Percentiles rank a stretch among this genome's conserved stretches.
Evolutionary conservation across 2,888 invertebrate genomes (phyloP).

Genomic region (Syritta pipiens): DNA sequence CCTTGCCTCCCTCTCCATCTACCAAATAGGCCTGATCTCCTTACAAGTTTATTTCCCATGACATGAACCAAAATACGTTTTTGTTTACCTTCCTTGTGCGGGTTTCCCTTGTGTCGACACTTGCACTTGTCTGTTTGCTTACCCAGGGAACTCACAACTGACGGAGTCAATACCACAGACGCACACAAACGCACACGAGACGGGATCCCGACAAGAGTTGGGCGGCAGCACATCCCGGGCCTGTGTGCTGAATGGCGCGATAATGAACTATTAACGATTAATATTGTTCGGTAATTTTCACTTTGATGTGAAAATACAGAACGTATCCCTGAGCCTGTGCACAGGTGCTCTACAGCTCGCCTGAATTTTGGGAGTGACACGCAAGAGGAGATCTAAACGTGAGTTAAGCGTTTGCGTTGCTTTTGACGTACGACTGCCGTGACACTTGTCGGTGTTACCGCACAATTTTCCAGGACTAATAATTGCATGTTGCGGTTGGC

Average conservation of each 20-base stretch:
- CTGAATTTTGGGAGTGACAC: constrained; percentile 7
- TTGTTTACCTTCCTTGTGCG: constrained; percentile 45
- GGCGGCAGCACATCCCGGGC: constrained; percentile 21
- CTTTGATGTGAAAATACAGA: constrained; percentile 72
- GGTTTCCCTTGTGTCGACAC: constrained; percentile 40
- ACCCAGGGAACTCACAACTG: constrained; percentile 42
- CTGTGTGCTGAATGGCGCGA: constrained; percentile 54
- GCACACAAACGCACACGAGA: background rate
- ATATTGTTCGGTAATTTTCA: constrained; percentile 71
- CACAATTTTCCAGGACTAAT: constrained; percentile 27
- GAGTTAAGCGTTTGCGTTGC: background rate
- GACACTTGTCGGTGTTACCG: constrained; percentile 12
- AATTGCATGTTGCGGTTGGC: constrained; percentile 42
- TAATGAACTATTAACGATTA: constrained; percentile 72
- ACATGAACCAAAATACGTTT: constrained; percentile 49
- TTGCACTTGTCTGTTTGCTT: constrained; percentile 50
- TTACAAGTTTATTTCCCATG: constrained; percentile 54
- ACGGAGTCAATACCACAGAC: constrained; percentile 17
- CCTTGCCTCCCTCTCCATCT: background rate
- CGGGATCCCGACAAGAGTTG: constrained; percentile 11
- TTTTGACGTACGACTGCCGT: background rate
- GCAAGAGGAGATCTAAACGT: background rate
- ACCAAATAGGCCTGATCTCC: constrained; percentile 47
- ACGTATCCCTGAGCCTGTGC: background rate
- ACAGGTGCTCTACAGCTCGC: background rate